Evolutionary conservation across 2,888 invertebrate species (phyloP).

Genomic region (Tolmerus cingulatus): DNA sequence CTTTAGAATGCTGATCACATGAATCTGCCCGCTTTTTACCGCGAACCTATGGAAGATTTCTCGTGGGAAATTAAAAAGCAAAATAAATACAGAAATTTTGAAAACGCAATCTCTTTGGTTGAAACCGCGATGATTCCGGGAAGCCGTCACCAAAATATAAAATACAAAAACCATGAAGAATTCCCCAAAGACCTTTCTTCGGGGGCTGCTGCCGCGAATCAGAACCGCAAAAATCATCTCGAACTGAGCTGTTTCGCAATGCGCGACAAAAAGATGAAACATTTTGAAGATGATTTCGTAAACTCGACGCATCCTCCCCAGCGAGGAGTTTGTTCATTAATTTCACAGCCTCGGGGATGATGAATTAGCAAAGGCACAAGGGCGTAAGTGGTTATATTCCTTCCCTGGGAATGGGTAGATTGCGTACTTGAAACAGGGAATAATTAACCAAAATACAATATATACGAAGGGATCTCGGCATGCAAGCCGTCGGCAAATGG

Average conservation of each 20-base stretch:
- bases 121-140: not conserved
- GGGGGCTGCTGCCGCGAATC: not conserved
- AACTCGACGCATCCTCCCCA: not conserved
- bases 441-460: not conserved
- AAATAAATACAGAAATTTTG: not conserved
- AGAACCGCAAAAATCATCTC: not conserved
- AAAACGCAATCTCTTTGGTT: not conserved
- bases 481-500: not conserved
- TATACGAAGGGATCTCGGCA: not conserved
- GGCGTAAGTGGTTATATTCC: not conserved
- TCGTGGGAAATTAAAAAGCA: not conserved
- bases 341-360: not conserved
- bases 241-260: not conserved
- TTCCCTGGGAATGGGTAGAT: not conserved
- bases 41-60: not conserved
- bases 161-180: not conserved
- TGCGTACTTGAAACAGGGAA: not conserved
- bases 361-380: not conserved
- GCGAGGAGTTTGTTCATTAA: not conserved
- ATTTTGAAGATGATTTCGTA: not conserved
- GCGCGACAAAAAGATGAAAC: not conserved
- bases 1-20: not conserved
- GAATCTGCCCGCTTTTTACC: not conserved
- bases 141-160: not conserved
- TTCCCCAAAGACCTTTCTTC: not conserved